phyloP scores from a whole-genome alignment of 2,797 vertebrate species.

The Eurystomus glaucurus region DNA sequence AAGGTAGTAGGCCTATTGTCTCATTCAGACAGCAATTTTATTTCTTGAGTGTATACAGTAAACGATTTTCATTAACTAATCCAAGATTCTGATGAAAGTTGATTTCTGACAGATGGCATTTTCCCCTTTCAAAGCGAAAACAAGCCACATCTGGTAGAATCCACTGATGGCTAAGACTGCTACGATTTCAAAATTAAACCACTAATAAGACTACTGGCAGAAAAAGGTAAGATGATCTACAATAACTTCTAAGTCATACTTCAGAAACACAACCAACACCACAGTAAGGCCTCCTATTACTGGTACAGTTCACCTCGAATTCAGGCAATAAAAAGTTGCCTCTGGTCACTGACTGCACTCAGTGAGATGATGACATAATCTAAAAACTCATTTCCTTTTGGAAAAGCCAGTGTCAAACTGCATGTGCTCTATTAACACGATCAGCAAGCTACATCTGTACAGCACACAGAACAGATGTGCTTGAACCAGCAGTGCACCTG shows the following conservation, averaged over 20 bases:
- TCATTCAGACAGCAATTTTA: not conserved
- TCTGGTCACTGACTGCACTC: not conserved
- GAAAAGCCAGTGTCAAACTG: not conserved
- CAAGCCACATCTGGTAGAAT: not conserved
- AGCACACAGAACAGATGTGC: not conserved
- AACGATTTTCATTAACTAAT: not conserved
- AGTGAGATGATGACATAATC: not conserved
- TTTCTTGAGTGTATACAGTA: not conserved
- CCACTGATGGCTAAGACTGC: not conserved
- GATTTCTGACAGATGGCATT: not conserved
- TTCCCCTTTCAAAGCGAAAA: not conserved
- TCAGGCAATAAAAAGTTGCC: not conserved
- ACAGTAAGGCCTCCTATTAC: not conserved
- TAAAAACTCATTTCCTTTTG: not conserved
- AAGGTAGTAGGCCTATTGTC: not conserved
- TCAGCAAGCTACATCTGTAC: not conserved
- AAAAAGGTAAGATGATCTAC: not conserved
- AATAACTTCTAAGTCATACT: not conserved
- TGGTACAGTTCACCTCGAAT: not conserved
- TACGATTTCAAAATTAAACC: not conserved
- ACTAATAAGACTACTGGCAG: not conserved
- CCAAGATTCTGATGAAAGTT: conserved; percentile 4
- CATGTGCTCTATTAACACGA: accelerated
- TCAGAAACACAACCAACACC: not conserved
- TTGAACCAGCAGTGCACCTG: not conserved